Conservation (phyloP, 2,113 vertebrate species). For the Cettia cetti region DNA sequence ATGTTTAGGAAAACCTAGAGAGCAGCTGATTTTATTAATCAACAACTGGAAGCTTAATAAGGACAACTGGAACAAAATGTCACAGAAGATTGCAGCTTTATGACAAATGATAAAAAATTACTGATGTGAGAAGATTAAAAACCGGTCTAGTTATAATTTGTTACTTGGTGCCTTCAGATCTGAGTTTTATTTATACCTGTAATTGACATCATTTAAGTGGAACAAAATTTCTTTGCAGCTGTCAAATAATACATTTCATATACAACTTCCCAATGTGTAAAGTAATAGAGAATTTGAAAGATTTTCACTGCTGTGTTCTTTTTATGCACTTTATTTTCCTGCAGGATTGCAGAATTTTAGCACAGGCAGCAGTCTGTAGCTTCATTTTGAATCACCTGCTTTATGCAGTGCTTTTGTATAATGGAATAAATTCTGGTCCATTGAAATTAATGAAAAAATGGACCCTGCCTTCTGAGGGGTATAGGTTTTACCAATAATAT, state of each 20-base stretch:
- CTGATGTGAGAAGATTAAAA: neutral
- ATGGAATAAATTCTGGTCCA: neutral
- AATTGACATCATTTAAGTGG: neutral
- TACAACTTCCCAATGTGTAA: neutral
- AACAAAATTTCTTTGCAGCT: neutral
- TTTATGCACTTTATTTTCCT: neutral
- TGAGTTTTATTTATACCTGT: neutral
- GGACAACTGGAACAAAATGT: neutral
- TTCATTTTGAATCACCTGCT: neutral
- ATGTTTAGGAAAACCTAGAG: neutral
- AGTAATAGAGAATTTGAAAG: neutral
- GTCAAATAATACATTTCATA: neutral
- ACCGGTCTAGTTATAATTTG: neutral
- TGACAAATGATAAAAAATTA: constrained; percentile 14
- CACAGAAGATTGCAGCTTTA: neutral
- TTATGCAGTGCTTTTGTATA: neutral
- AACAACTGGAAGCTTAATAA: constrained; percentile 1
- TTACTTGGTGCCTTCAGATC: neutral
- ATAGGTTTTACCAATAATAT: neutral
- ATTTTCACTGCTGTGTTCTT: neutral
- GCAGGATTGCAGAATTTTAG: neutral
- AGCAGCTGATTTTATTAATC: neutral
- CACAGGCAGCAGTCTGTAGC: neutral
- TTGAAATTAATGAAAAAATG: neutral
- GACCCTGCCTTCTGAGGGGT: neutral